Evolutionary conservation across 2,113 vertebrate genomes (phyloP), one percentile per base, ranked within the genome.

Genomic region (Pyrgilauda ruficollis): DNA sequence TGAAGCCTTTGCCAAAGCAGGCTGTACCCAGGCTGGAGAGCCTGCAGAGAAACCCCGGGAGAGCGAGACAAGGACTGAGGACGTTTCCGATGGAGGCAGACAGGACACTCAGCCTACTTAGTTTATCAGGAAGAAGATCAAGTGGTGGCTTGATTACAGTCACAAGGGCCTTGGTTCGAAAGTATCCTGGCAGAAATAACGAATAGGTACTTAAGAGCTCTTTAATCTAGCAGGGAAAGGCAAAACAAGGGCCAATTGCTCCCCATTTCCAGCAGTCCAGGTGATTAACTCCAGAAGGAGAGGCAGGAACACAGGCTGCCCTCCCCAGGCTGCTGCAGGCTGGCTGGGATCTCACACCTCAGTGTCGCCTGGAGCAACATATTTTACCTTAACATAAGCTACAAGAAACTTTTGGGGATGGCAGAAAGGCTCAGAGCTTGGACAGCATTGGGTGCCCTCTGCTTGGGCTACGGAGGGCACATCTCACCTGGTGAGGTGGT

Each of bases 401-500:
- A 35, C 26, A 61, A 56, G 44, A 85, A 82, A 76, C 7, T 62
- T 70, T 6, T 28, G 7, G n/a, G 26, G 26, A 28, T 27, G 19
- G 28, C 46, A 75, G 46, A 78, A 61, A n/a, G 19, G 10, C 43
- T 66, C 1, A 0, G 37, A 46, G 33, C 20, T 47, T 44, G 10
- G 21, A 20, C 33, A 66, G 49, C 13, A 11, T 3, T 41, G 19
- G 7, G 15, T 78, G 19, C 41, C 17, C 17, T 11, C 8, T 19
- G 35, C 94, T 95, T 93, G 62, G 95, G 92, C 95, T 98, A 97
- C 97, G 84, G 63, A 75, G 82, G 95, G 97, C 95, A 96, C 97
- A 97, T 97, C 98, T 98, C 79, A 23, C 97, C 83, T 97, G 94
- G 98, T 96, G 94, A 98, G 98, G 96, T 97, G 97, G 92, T 96